These are phyloP conservation scores for Gryllus longicercus DNA, from an alignment of 2,888 invertebrate species.

Conservation along the genomic window DNA sequence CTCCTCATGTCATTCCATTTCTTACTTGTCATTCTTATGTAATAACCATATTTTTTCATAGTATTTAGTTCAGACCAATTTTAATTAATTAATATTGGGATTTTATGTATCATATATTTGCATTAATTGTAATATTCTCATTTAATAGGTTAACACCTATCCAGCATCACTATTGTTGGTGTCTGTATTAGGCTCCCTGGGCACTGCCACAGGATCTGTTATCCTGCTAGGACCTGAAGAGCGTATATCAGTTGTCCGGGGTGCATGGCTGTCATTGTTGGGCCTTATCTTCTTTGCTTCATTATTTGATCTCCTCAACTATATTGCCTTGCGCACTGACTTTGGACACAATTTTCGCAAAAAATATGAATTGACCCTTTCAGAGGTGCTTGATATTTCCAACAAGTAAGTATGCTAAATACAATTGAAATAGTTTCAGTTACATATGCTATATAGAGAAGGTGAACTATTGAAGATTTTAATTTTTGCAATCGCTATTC, in stretches of 20 bases:
- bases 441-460: no score
- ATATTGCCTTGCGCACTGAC: conserved; percentile 57
- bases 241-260: conserved; percentile 57
- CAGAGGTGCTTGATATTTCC: conserved; percentile 68
- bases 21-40: no score
- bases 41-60: no score
- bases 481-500: no score
- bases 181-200: conserved; percentile 47
- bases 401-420: conserved; percentile 61
- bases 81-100: no score
- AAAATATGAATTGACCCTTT: conserved; percentile 62
- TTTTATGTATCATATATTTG: background rate
- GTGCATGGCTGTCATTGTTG: conserved; percentile 58
- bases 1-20: no score
- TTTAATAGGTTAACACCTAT: background rate
- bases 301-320: conserved; percentile 62
- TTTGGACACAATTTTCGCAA: conserved; percentile 58
- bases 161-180: conserved; percentile 45
- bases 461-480: no score
- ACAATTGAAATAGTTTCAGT: no score
- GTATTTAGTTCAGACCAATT: no score
- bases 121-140: background rate
- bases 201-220: conserved; percentile 50
- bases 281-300: conserved; percentile 67
- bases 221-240: conserved; percentile 53